Base-by-base conservation (phyloP, 2,113 vertebrate genomes). In the Chloroceryle aenea region DNA sequence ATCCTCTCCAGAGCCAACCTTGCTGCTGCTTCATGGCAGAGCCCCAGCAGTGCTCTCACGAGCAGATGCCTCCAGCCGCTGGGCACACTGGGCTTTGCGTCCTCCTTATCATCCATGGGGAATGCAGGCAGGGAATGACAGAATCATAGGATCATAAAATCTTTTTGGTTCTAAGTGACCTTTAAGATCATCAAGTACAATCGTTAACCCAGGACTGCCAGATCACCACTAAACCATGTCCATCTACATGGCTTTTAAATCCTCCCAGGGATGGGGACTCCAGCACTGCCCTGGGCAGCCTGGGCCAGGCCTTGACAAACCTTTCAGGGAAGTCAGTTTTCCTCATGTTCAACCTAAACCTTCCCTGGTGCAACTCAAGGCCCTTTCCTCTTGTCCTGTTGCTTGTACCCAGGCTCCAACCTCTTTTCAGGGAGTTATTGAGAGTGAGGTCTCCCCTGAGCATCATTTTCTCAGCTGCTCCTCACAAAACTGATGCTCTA, bases 71-170 rank as follows among this genome's bases (percentile, higher is more conserved):
- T 84, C 42, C 7, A 2, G 16, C 72, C 67, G 52, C 77, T 81
- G 75, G 69, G 29, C 43, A 23, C 0, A 0, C 6, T 7, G 9
- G 38, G 34, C 34, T 90, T 81, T 1, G 0, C 7, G 26, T 34
- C 40, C 79, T 83, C 75, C 30, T 20, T 25, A 0, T 19, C 0
- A 0, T 42, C 26, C 47, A 3, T 1, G 7, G 17, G 36, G 5
- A 4, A 50, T 14, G 22, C 29, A 27, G 10, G 21, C 30, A 58
- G 79, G 27, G 32, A 55, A 55, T 32, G 9, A 30, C 16, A 55
- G 53, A 55, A 32, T 55, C 29, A 55, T 55, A 55, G 53, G 29
- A 30, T 55, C 29, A 55, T 30, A 32, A 29, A 32, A 32, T 55
- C 17, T 6, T 55, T 55, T 55, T 30, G 53, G 16, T 55, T 55